phyloP scores from a whole-genome alignment of 2,797 vertebrate genomes.

The Fundulus diaphanus region DNA sequence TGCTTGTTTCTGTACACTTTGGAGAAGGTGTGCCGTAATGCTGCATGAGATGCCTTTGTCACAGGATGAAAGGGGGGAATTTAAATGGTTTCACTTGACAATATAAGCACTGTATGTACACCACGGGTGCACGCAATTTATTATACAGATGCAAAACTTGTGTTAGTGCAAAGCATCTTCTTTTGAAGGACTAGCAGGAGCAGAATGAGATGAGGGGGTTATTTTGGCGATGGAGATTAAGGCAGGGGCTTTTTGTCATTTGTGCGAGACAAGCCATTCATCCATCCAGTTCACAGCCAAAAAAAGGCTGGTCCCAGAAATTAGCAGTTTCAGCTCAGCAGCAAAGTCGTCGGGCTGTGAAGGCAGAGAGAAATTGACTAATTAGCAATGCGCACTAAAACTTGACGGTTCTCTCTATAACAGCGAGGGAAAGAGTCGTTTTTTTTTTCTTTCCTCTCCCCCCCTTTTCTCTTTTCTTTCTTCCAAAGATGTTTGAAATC shows the following conservation, averaged over 20 bases:
- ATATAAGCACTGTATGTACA: slow-evolving; percentile 28
- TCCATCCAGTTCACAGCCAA: slow-evolving; percentile 99
- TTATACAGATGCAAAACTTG: slow-evolving; percentile 75
- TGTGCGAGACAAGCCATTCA: slow-evolving; percentile 99
- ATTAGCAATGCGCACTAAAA: slow-evolving; percentile 99
- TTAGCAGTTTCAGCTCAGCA: slow-evolving; percentile 99
- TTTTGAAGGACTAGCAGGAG: slow-evolving; percentile 90
- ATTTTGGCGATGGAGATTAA: slow-evolving; percentile 98
- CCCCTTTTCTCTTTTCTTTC: slow-evolving; percentile 91
- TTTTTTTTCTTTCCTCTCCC: slow-evolving; percentile 85
- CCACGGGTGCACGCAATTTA: slow-evolving; percentile 38
- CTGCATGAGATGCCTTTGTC: slow-evolving; percentile 30
- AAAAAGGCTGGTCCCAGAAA: slow-evolving; percentile 99
- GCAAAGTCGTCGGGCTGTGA: slow-evolving; percentile 99
- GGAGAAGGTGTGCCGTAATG: background rate
- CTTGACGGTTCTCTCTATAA: slow-evolving; percentile 99
- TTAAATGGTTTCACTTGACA: slow-evolving; percentile 33
- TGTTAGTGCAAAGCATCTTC: slow-evolving; percentile 90
- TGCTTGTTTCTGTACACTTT: slow-evolving; percentile 50
- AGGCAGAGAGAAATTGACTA: slow-evolving; percentile 99
- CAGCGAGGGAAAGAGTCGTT: slow-evolving; percentile 94
- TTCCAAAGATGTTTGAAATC: slow-evolving; percentile 99
- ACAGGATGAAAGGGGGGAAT: background rate
- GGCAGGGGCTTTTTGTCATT: slow-evolving; percentile 99
- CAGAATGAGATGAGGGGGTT: slow-evolving; percentile 97